These are phyloP conservation scores for Oreohelix idahoensis DNA, from an alignment of 1,140 invertebrate species.

Conservation along the genomic window DNA sequence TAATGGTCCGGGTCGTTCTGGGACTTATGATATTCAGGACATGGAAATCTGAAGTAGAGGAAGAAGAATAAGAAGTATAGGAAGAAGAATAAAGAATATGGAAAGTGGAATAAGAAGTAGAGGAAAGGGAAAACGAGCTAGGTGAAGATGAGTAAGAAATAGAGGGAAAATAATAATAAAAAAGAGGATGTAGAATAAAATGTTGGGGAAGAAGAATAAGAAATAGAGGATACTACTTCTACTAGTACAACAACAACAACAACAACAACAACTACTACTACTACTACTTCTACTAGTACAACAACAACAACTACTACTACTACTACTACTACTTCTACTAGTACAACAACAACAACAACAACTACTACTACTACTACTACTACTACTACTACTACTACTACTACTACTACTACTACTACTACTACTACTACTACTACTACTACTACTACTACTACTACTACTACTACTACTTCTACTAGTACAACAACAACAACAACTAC, in stretches of 20 bases:
- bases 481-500: neutral
- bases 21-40: too few relatives aligned
- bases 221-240: neutral
- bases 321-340: slow-evolving; percentile 31
- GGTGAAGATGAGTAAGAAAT: too few relatives aligned
- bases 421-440: slow-evolving; percentile 26
- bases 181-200: too few relatives aligned
- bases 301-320: slow-evolving; percentile 21
- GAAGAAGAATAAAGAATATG: too few relatives aligned
- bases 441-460: slow-evolving; percentile 24
- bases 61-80: too few relatives aligned
- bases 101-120: too few relatives aligned
- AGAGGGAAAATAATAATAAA: too few relatives aligned
- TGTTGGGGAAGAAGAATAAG: neutral
- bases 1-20: too few relatives aligned
- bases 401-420: slow-evolving; percentile 35
- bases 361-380: slow-evolving; percentile 33
- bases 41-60: too few relatives aligned
- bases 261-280: slow-evolving; percentile 19
- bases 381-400: slow-evolving; percentile 35
- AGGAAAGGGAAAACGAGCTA: too few relatives aligned
- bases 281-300: slow-evolving; percentile 1
- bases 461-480: neutral
- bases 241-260: neutral
- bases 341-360: slow-evolving; percentile 18